Evolutionary conservation across 1,140 invertebrate species (phyloP).

Genomic region (Campoletis sonorensis): DNA sequence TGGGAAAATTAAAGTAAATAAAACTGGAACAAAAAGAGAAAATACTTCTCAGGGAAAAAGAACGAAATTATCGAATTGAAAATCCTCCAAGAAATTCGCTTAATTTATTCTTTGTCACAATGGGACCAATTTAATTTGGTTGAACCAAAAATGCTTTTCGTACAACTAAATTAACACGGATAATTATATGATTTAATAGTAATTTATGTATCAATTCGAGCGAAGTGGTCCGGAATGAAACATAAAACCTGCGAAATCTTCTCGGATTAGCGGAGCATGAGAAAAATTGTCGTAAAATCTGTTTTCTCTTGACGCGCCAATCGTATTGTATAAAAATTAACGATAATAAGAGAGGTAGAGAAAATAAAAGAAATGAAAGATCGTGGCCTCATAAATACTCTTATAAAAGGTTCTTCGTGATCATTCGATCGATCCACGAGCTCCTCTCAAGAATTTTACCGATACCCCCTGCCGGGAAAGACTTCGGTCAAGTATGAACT

Average conservation of each 20-base stretch:
- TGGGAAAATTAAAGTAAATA: not conserved
- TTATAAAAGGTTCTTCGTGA: constrained; percentile 44
- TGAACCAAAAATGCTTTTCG: too few relatives aligned
- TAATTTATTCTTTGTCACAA: too few relatives aligned
- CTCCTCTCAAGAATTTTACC: not conserved
- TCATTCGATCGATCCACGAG: constrained; percentile 41
- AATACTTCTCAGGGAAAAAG: too few relatives aligned
- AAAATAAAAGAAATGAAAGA: constrained; percentile 19
- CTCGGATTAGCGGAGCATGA: not conserved
- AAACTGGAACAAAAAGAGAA: not conserved
- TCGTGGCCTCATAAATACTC: constrained; percentile 43
- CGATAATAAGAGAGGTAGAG: constrained; percentile 5
- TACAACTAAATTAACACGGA: too few relatives aligned
- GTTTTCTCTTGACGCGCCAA: constrained; percentile 14
- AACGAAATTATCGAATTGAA: too few relatives aligned
- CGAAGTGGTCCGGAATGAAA: too few relatives aligned
- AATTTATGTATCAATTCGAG: too few relatives aligned
- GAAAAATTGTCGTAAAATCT: not conserved
- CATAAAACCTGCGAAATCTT: not conserved
- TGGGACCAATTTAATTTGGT: too few relatives aligned
- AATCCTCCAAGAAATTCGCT: too few relatives aligned
- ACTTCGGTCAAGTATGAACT: constrained; percentile 44
- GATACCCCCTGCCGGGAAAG: constrained; percentile 30
- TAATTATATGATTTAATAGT: too few relatives aligned
- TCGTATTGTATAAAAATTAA: constrained; percentile 28